Percentiles rank a stretch among this genome's conserved stretches.
Conservation (phyloP, 2,888 invertebrate species). For the Lasius platythorax region DNA sequence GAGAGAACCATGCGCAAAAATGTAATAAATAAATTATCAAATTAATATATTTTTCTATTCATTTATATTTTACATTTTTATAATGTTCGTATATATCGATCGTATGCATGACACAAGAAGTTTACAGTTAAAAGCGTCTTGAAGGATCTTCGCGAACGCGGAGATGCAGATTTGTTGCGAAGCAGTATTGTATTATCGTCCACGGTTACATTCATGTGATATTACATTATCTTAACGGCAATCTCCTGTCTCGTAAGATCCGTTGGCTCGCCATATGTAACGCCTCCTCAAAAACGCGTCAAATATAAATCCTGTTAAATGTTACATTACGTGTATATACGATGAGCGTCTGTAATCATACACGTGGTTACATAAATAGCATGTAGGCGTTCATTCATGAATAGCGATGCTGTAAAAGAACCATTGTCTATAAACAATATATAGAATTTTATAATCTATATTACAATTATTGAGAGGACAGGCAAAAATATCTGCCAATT, state of each 20-base stretch:
- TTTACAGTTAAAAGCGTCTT: conserved; percentile 35
- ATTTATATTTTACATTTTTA: neutral
- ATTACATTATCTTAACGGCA: conserved; percentile 44
- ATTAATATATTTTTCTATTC: neutral
- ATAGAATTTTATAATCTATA: neutral
- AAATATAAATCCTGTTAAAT: conserved; percentile 25
- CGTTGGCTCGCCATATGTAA: conserved; percentile 31
- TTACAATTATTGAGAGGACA: neutral
- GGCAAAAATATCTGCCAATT: neutral
- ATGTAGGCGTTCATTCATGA: neutral
- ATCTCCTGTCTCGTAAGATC: conserved; percentile 29
- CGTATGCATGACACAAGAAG: neutral
- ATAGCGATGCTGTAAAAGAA: neutral
- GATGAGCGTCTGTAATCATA: conserved; percentile 10
- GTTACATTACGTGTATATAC: neutral
- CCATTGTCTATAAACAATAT: neutral
- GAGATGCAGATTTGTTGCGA: neutral
- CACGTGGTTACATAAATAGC: conserved; percentile 32
- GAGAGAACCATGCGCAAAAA: neutral
- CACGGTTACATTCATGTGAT: conserved; percentile 19
- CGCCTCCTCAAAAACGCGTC: conserved; percentile 31
- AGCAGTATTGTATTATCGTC: conserved; percentile 36
- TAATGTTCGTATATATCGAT: neutral
- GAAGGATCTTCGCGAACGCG: neutral
- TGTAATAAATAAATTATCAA: neutral